A percentile compares a stretch with the other conserved stretches of the same genome.
Evolutionary conservation across 1,140 invertebrate genomes (phyloP).

Genomic region (Telenomus remus): DNA sequence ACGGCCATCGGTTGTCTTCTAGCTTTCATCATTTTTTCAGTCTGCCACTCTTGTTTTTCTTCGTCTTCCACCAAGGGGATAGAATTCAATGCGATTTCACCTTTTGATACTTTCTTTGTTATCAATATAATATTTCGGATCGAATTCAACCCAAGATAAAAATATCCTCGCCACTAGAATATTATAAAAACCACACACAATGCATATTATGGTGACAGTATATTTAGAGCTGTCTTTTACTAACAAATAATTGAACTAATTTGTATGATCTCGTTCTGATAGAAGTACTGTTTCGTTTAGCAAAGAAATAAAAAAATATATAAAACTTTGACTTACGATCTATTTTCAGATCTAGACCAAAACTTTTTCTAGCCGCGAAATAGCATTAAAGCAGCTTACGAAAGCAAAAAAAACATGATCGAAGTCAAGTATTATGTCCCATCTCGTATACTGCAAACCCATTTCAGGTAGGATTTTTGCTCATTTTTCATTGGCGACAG

Average conservation of each 20-base stretch:
- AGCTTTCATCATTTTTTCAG: conserved; percentile 30
- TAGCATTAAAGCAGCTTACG: conserved; percentile 26
- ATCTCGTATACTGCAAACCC: conserved; percentile 20
- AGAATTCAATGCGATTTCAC: conserved; percentile 37
- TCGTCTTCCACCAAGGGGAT: conserved; percentile 5
- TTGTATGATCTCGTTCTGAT: too few species aligned
- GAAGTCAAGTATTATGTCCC: conserved; percentile 32
- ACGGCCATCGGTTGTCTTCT: conserved; percentile 25
- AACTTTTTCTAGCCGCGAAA: conserved; percentile 28
- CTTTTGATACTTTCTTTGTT: conserved; percentile 7
- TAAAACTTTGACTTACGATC: too few species aligned
- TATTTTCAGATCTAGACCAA: too few species aligned
- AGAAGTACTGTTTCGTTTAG: too few species aligned
- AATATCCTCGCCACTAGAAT: background rate
- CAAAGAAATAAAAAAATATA: too few species aligned
- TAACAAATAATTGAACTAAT: too few species aligned
- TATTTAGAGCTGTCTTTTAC: too few species aligned
- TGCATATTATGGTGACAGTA: too few species aligned
- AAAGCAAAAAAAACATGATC: conserved; percentile 20
- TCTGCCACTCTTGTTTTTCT: conserved; percentile 18
- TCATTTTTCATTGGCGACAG: conserved; percentile 49
- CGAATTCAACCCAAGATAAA: background rate
- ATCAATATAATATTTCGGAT: background rate
- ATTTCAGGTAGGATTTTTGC: conserved; percentile 36
- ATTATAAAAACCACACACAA: too few species aligned